Base-by-base conservation (phyloP, 2,797 vertebrate species). In the Epinephelus coioides region DNA sequence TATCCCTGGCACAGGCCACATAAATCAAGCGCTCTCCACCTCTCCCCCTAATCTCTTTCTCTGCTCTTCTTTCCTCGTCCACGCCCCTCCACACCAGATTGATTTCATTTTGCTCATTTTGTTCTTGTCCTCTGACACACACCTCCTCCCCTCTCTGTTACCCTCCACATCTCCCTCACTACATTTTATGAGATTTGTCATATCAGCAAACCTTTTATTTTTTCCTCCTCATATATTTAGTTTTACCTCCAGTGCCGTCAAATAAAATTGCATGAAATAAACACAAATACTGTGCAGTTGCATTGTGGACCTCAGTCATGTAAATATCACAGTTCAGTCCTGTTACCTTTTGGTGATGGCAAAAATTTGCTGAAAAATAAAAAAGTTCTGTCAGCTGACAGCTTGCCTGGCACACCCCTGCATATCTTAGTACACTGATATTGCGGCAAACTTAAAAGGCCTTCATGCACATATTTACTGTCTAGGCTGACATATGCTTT, bases 21-120 rank as follows among this genome's bases (percentile, higher is more conserved):
- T 89, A 90, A 91, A 93, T 91, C 89, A 91, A 71, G 47, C 1
- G 43, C 66, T 0, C 79, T 34, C 71, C 66, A 60, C 83, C 77
- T 86, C 77, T 61, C 60, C 84, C 61, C 62, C 78, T 82, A 59
- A 81, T 90, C 88, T 89, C 69, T 62, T 27, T 49, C 75, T 73
- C 67, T 55, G 65, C 72, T 78, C 71, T 49, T 74, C 81, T 76
- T 51, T 63, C 61, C 43, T 66, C 59, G 5, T 69, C 66, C 61
- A 25, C 61, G 44, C 25, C 50, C 27, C 67, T 76, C 23, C 30
- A 12, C 50, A 71, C 25, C 74, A 57, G 60, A 90, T 70, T 87
- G 70, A 86, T 87, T 88, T 84, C 55, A 69, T 79, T 79, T 65
- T 17, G 4, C 65, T 86, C 46, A 17, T 86, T 83, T 79, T 76